Evolutionary conservation across 2,113 vertebrate genomes (phyloP).

Genomic region (Myodes glareolus): DNA sequence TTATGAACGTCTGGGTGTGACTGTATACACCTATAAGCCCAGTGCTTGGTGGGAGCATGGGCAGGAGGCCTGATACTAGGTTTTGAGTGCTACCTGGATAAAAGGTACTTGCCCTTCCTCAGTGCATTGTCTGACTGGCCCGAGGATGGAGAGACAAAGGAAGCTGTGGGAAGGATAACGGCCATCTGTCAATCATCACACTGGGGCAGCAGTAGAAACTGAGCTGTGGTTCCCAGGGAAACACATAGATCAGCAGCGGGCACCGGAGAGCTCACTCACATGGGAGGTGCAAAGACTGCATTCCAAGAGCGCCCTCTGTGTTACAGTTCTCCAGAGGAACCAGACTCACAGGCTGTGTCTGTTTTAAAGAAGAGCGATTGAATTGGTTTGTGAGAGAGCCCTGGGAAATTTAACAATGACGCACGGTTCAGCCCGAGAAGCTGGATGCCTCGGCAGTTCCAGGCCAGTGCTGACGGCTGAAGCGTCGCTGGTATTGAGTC

Average conservation of each 20-base stretch:
- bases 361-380: not conserved
- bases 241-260: not conserved
- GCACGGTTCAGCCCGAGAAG: not conserved
- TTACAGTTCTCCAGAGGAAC: not conserved
- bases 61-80: not conserved
- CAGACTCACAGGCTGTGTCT: accelerated
- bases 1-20: not conserved
- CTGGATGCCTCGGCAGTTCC: not conserved
- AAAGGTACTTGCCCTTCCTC: not conserved
- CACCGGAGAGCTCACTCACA: not conserved
- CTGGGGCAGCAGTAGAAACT: not conserved
- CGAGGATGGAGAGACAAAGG: not conserved
- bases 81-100: not conserved
- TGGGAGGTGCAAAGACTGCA: not conserved
- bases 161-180: not conserved
- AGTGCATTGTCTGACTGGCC: not conserved
- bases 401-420: not conserved
- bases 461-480: not conserved
- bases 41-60: not conserved
- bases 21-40: not conserved
- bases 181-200: not conserved
- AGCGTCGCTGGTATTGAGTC: not conserved
- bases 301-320: not conserved
- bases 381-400: too few relatives aligned
- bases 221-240: not conserved